Base-by-base conservation (phyloP, 2,113 vertebrate species). In the Nesospiza acunhae region DNA sequence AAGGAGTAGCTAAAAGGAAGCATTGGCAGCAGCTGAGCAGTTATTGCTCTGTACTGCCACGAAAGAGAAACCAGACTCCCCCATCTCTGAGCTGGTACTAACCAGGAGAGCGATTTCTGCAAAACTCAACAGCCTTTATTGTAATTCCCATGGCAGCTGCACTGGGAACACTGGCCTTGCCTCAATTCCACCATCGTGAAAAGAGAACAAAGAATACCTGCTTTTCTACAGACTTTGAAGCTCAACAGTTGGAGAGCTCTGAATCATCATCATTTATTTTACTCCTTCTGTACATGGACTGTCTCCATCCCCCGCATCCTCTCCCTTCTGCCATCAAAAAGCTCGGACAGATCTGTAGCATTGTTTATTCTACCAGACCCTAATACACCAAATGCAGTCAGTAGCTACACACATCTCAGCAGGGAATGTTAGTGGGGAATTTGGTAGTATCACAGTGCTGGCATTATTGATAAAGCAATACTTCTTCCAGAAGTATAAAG, bases 1-100 rank as follows among this genome's bases (percentile, higher is more conserved):
- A 97, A 98, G 97, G 96, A 96, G 95, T 69, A 92, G 93, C 86
- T 69, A 86, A 87, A 95, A 96, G 90, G 80, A 96, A 87, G 93
- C 60, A 2, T 89, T 90, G 94, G 95, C 95, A 94, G 95, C 92
- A 94, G 89, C 92, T 90, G 95, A 97, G 95, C 91, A 84, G 92
- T 90, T 96, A 89, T 10, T 87, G 90, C 94, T 94, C 91, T 87
- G 84, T 49, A 76, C 79, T 63, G 60, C 89, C 92, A 94, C 2
- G 18, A 63, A 92, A 56, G 52, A 69, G 78, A 95, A 95, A 84
- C 89, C 82, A 91, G 75, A 90, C 72, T 87, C 83, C 90, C 79
- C 73, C 88, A 82, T 53, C 92, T 62, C 68, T 14, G 46, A 73
- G 80, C 92, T 78, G 53, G 35, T 87, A 84, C 73, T 72, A 93